Evolutionary conservation across 2,888 invertebrate genomes (phyloP).

Genomic region (Troilus luridus): DNA sequence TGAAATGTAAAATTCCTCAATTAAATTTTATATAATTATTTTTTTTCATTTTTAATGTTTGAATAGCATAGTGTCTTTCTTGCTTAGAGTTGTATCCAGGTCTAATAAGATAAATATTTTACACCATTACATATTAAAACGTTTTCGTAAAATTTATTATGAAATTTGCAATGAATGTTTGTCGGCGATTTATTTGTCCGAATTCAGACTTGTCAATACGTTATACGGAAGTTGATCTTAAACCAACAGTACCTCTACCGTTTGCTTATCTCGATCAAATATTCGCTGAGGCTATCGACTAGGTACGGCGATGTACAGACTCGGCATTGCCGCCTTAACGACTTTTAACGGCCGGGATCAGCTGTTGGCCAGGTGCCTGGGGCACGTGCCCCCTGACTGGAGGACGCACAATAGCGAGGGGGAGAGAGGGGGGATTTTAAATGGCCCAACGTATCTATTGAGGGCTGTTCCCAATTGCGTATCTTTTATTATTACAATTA

Average conservation of each 20-base stretch:
- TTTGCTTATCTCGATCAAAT: slow-evolving; percentile 3
- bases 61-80: too few species aligned
- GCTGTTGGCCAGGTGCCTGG: slow-evolving; percentile 41
- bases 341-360: slow-evolving; percentile 37
- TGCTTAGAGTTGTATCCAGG: too few species aligned
- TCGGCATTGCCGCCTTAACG: neutral
- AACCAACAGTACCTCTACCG: neutral
- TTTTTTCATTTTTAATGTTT: too few species aligned
- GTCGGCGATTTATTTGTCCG: too few species aligned
- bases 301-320: neutral
- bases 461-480: neutral
- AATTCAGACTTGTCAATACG: too few species aligned
- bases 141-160: neutral
- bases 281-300: neutral
- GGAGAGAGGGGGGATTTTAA: neutral
- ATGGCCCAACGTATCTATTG: slow-evolving; percentile 4
- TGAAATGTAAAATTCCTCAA: too few species aligned
- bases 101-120: too few species aligned
- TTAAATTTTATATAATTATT: too few species aligned
- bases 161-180: neutral
- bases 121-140: too few species aligned
- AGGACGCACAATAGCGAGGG: neutral
- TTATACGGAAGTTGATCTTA: neutral
- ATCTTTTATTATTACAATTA: neutral
- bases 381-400: slow-evolving; percentile 37